Conservation (phyloP, 64 coral and sea anemone genomes). For the Pachyseris speciosa region DNA sequence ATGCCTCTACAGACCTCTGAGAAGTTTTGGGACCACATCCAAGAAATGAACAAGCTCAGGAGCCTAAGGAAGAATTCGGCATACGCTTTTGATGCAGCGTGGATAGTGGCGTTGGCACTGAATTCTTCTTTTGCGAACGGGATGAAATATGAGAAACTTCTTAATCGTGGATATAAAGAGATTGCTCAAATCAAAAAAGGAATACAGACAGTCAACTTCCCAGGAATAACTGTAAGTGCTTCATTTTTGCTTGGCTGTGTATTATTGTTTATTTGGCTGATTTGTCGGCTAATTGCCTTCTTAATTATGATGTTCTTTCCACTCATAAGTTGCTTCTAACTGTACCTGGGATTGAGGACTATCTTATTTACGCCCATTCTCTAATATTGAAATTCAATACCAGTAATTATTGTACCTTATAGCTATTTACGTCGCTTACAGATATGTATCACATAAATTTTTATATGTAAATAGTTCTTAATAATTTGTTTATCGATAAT, state of each 20-base stretch:
- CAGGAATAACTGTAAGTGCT: conserved; percentile 17
- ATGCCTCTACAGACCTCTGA: conserved; percentile 2
- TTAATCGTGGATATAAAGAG: background rate
- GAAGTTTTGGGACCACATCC: conserved; percentile 24
- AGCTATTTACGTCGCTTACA: no score
- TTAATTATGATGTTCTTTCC: no score
- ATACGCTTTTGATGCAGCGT: conserved; percentile 78
- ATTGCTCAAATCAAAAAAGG: background rate
- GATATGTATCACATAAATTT: no score
- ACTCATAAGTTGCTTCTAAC: no score
- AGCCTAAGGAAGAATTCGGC: conserved; percentile 52
- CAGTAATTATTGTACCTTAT: no score
- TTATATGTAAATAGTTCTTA: no score
- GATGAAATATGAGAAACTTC: conserved; percentile 8
- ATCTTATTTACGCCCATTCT: no score
- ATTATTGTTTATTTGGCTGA: background rate
- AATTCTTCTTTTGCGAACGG: background rate
- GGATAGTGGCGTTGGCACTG: conserved; percentile 63
- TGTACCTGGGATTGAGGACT: no score
- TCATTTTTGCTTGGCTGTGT: background rate
- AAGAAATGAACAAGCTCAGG: conserved; percentile 9
- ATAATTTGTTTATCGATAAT: no score
- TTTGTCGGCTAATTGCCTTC: background rate
- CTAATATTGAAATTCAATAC: no score
- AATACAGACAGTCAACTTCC: background rate